Conservation (phyloP, 2,888 invertebrate genomes). For the Nemoura dubitans region DNA sequence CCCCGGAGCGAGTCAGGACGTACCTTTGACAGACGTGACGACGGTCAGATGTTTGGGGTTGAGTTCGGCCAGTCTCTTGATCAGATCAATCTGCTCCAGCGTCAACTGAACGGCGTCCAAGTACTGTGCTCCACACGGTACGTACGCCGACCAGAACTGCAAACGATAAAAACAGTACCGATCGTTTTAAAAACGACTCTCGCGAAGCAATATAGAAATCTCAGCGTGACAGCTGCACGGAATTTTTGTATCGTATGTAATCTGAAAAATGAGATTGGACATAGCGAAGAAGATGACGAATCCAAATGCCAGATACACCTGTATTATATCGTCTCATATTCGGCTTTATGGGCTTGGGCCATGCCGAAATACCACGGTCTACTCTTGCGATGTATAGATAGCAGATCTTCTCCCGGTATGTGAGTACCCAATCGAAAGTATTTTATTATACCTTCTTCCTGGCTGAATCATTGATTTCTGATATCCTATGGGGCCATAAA, state of each 20-base stretch:
- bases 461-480: constrained; percentile 27
- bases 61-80: constrained; percentile 77
- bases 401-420: background rate
- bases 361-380: background rate
- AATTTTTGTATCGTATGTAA: background rate
- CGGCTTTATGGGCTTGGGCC: background rate
- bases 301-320: background rate
- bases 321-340: background rate
- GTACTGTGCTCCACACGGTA: constrained; percentile 85
- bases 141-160: constrained; percentile 85
- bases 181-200: no score
- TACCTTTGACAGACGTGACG: constrained; percentile 59
- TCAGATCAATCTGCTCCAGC: constrained; percentile 87
- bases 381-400: background rate
- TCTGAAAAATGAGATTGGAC: background rate
- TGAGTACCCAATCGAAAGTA: constrained; percentile 15
- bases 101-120: constrained; percentile 86
- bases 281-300: background rate
- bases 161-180: constrained; percentile 10
- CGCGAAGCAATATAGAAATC: no score
- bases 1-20: constrained; percentile 49
- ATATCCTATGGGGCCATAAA: constrained; percentile 22
- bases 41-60: constrained; percentile 77
- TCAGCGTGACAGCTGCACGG: background rate
- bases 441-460: constrained; percentile 21